These are phyloP conservation scores for Thalassophryne amazonica DNA, from an alignment of 2,797 vertebrate species.

Conservation along the genomic window DNA sequence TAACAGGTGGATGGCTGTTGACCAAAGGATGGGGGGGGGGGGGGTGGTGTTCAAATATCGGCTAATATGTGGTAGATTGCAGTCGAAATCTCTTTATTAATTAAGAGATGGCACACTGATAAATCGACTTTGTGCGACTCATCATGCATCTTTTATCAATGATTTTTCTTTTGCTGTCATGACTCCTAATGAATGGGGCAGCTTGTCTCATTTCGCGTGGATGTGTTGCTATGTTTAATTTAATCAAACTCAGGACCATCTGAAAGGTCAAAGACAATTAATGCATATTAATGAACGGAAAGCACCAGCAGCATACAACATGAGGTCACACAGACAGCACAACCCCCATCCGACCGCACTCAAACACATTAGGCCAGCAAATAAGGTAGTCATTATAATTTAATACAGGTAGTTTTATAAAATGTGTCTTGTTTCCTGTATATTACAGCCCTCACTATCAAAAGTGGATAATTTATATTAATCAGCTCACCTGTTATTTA, in stretches of 20 bases:
- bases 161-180: constrained; percentile 34
- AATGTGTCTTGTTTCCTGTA: no score
- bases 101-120: constrained; percentile 27
- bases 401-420: no score
- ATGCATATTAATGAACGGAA: constrained; percentile 74
- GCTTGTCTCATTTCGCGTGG: constrained; percentile 35
- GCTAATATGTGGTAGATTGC: constrained; percentile 30
- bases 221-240: constrained; percentile 47
- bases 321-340: constrained; percentile 55
- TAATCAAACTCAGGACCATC: constrained; percentile 55
- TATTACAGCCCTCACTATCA: no score
- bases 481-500: no score
- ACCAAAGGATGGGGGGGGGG: constrained; percentile 50
- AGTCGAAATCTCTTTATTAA: constrained; percentile 28
- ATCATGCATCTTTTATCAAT: constrained; percentile 37
- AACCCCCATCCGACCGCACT: not conserved
- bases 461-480: no score
- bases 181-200: no score
- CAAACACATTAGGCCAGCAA: no score
- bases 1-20: constrained; percentile 62
- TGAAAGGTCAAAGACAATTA: constrained; percentile 73
- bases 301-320: constrained; percentile 55
- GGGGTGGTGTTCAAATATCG: constrained; percentile 62
- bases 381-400: no score
- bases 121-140: constrained; percentile 41